Evolutionary conservation across 2,113 vertebrate genomes (phyloP), one percentile per base, ranked within the genome.

Genomic region (Dascyllus trimaculatus): DNA sequence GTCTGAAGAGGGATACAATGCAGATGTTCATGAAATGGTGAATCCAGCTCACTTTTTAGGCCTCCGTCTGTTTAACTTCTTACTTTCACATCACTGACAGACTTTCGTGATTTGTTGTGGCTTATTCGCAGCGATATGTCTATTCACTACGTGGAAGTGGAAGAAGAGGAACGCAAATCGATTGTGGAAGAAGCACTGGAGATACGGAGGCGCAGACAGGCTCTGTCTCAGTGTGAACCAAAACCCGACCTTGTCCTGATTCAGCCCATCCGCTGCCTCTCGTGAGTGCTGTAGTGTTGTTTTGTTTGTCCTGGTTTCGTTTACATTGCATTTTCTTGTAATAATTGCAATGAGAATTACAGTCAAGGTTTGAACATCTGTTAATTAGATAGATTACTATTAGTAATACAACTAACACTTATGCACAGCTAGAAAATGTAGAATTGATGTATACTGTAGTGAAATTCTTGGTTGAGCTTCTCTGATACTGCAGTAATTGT

Each of bases 1-100:
- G 96, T 80, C 95, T 99, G 69, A 95, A 82, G 81, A 96, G 95
- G 65, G 98, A 99, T 89, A 98, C 98, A 0, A 94, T 97, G 71
- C 95, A 95, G 65, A 97, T 99, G 97, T 99, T 99, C 78, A 95
- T 95, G 1, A 97, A 96, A 93, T 98, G 98, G 98, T 99, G 84
- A 92, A 53, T 4, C 13, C 25, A 19, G 17, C 46, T 57, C n/a
- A 3, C 43, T 25, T 65, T 71, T 22, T 69, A n/a, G 19, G 26
- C 4, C 18, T 63, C 4, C 5, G 48, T 71, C 11, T 52, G 19
- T 64, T 84, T 4, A 52, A 9, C 26, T 45, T 0, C 40, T 1
- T 35, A 4, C 48, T 17, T 67, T 53, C n/a, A 19, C 64, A 19
- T 60, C 15, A 18, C 18, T 74, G 24, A 75, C 13, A 1, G 49